Evolutionary conservation across 1,140 invertebrate genomes (phyloP).

Genomic region (Drosophila quadrilineata): DNA sequence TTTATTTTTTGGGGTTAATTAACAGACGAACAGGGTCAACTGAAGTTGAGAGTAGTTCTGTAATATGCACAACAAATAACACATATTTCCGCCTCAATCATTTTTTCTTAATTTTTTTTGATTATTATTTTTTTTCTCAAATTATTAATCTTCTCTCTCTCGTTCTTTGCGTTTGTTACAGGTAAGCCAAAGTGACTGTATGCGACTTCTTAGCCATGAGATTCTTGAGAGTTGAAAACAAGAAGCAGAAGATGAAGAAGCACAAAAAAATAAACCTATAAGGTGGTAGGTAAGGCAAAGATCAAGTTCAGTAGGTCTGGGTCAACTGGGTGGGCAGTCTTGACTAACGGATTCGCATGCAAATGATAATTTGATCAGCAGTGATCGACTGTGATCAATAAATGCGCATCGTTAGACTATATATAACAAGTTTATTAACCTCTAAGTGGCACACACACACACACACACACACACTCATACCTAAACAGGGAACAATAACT

Average conservation of each 20-base stretch:
- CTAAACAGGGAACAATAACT: constrained; percentile 16
- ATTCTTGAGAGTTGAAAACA: constrained; percentile 10
- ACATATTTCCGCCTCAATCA: no score
- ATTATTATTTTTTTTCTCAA: no score
- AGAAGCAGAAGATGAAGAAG: neutral
- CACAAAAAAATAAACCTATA: no score
- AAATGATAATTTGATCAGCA: constrained; percentile 44
- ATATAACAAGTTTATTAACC: constrained; percentile 70
- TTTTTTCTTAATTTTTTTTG: neutral
- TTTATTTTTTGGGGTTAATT: no score
- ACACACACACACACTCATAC: constrained; percentile 15
- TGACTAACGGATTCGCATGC: constrained; percentile 60
- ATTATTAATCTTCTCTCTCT: constrained; percentile 2
- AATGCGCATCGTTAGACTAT: no score
- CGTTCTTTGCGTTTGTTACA: constrained; percentile 29
- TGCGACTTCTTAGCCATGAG: constrained; percentile 40
- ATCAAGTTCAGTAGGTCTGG: constrained; percentile 76
- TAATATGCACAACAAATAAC: no score
- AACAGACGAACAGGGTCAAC: no score
- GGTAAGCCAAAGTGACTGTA: constrained; percentile 34
- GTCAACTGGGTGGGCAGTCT: constrained; percentile 48
- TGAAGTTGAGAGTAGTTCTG: no score
- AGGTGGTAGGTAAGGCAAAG: constrained; percentile 29
- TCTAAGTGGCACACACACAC: constrained; percentile 66
- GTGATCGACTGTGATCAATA: no score